phyloP scores from a whole-genome alignment of 2,797 vertebrate species.

The Syndactyla subalaris region DNA sequence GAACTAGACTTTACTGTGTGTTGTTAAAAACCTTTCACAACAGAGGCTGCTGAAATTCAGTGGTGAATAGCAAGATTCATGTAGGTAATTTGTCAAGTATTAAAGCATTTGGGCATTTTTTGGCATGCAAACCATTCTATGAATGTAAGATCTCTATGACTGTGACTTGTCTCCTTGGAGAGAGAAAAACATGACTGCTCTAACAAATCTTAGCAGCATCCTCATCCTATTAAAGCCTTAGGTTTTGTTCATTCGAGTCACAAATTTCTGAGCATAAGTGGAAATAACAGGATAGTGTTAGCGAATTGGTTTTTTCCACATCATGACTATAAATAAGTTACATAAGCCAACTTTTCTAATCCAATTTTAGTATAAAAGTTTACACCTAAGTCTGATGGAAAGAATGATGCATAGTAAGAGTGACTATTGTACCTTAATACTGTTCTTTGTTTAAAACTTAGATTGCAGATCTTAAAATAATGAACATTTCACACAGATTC shows the following conservation, averaged over 20 bases:
- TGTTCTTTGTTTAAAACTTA: slow-evolving; percentile 50
- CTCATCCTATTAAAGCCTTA: not conserved
- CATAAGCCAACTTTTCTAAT: slow-evolving; percentile 56
- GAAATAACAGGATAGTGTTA: slow-evolving; percentile 53
- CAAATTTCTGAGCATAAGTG: slow-evolving; percentile 52
- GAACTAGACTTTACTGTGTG: not conserved
- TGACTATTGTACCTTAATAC: slow-evolving; percentile 19
- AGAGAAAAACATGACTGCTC: slow-evolving; percentile 3
- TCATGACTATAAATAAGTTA: slow-evolving; percentile 57
- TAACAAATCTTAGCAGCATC: not conserved
- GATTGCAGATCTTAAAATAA: slow-evolving; percentile 9
- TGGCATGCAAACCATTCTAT: not conserved
- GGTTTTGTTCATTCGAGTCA: slow-evolving; percentile 61
- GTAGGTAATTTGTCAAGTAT: not conserved
- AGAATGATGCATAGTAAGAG: slow-evolving; percentile 36
- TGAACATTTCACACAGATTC: not conserved
- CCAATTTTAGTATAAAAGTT: slow-evolving; percentile 36
- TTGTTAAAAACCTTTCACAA: slow-evolving; percentile 2
- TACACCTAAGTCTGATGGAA: slow-evolving; percentile 36
- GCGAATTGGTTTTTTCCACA: slow-evolving; percentile 46
- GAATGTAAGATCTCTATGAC: not conserved
- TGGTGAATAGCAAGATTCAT: not conserved
- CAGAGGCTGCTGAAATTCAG: not conserved
- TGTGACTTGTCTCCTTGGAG: not conserved
- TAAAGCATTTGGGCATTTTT: not conserved